Base-by-base conservation (phyloP, 2,113 vertebrate species). In the Antigone vipio region DNA sequence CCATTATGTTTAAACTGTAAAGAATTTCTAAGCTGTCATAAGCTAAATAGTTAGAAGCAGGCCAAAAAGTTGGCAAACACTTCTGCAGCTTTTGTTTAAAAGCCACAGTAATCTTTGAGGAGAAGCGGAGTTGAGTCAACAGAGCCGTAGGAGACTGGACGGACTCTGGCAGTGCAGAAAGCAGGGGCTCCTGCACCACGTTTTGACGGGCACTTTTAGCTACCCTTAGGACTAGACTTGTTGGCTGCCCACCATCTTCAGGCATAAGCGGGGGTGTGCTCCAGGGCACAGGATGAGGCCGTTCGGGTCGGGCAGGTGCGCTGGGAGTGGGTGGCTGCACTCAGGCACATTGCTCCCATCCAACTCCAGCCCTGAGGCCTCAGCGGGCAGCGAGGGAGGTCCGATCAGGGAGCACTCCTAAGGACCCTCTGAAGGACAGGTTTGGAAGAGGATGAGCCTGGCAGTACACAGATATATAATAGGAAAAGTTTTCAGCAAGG, bases 71-170 rank as follows among this genome's bases (percentile, higher is more conserved):
- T 64, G 53, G 44, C 16, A 91, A 89, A 81, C 12, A 9, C 2
- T 11, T 23, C 9, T 75, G 42, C 22, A 84, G 49, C 42, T 88
- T 92, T 63, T 74, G 24, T 71, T 88, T 56, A 67, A 74, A 85
- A 81, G 30, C 10, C 9, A 5, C 0, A 4, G 6, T 62, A 83
- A 27, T 20, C 23, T 29, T 77, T 60, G 80, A 76, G 47, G 42
- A 91, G n/a, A 71, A 53, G 3, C 15, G 15, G 19, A 93, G 9
- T 24, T 86, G 68, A 73, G 12, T 55, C 42, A 52, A 7, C 13
- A 71, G 47, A 78, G 32, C 18, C 0, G 0, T 30, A 45, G 74
- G 38, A 67, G 44, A n/a, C 9, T 27, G 29, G 50, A 18, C 1
- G 0, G 63, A 29, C 29, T 59, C n/a, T n/a, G 29, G 64, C 38